These are phyloP conservation scores for Megaceryle maxima DNA, from an alignment of 2,113 vertebrate genomes.

Conservation along the genomic window DNA sequence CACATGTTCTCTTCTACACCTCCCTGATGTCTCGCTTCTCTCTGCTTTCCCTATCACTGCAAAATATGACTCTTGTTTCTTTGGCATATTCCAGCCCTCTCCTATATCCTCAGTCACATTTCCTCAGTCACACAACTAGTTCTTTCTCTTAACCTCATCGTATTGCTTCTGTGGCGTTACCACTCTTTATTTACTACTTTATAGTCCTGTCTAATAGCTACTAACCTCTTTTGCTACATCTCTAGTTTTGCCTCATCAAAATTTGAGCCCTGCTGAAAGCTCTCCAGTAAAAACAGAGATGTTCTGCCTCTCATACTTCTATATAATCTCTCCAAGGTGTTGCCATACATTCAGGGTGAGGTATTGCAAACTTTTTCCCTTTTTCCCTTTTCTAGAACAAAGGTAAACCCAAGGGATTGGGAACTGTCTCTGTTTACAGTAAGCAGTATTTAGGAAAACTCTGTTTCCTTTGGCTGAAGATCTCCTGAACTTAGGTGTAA, in stretches of 20 bases:
- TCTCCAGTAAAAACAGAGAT: neutral
- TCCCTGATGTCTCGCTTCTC: neutral
- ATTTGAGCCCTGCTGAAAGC: neutral
- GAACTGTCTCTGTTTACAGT: neutral
- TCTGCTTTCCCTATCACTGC: neutral
- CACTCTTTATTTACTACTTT: neutral
- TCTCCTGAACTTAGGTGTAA: neutral
- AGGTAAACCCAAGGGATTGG: neutral
- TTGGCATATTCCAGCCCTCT: neutral
- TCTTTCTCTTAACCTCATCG: neutral
- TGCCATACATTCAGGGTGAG: neutral
- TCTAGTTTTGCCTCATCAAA: neutral
- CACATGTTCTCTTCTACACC: neutral
- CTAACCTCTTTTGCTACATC: neutral
- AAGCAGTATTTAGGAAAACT: neutral
- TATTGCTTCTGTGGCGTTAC: neutral
- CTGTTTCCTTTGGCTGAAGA: neutral
- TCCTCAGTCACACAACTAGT: neutral
- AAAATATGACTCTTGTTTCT: neutral
- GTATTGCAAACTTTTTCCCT: neutral
- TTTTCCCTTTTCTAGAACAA: neutral
- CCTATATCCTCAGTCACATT: neutral
- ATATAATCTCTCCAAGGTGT: neutral
- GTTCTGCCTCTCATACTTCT: neutral
- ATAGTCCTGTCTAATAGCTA: neutral